These are phyloP conservation scores for Nomada flava DNA, from an alignment of 2,888 invertebrate genomes.

Conservation along the genomic window DNA sequence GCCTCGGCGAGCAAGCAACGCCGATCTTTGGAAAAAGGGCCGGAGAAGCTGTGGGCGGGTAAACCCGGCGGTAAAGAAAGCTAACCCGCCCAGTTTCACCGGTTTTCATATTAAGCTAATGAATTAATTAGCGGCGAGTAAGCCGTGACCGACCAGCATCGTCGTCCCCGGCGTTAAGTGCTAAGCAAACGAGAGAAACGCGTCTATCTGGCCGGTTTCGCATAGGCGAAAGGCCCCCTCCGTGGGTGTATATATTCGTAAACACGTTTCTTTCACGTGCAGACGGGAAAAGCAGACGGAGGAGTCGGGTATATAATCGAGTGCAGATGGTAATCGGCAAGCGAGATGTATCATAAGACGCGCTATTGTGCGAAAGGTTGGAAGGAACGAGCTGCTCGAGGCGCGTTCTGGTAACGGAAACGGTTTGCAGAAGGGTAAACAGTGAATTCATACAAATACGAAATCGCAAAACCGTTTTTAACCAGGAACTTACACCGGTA, in stretches of 20 bases:
- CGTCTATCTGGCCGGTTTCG: conserved; percentile 20
- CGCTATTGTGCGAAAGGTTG: neutral
- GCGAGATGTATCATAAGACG: conserved; percentile 23
- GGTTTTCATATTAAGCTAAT: conserved; percentile 43
- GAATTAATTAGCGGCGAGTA: conserved; percentile 44
- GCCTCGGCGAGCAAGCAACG: no score
- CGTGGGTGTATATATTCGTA: conserved; percentile 10
- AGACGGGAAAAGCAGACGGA: conserved; percentile 11
- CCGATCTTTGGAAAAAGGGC: neutral
- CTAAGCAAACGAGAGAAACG: conserved; percentile 33
- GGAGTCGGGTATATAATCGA: conserved; percentile 28
- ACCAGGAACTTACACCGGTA: no score
- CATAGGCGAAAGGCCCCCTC: neutral
- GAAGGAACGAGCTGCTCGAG: neutral
- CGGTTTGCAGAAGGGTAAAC: no score
- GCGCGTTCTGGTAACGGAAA: no score
- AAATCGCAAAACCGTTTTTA: no score
- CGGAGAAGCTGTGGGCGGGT: neutral
- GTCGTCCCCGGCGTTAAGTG: conserved; percentile 43
- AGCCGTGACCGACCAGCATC: conserved; percentile 11
- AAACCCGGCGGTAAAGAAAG: neutral
- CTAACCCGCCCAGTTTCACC: neutral
- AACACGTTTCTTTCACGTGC: conserved; percentile 16
- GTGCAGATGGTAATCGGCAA: conserved; percentile 16
- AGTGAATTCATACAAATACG: no score